Evolutionary conservation across 2,113 vertebrate genomes (phyloP), one percentile per base, ranked within the genome.

Genomic region (Epinephelus lanceolatus): DNA sequence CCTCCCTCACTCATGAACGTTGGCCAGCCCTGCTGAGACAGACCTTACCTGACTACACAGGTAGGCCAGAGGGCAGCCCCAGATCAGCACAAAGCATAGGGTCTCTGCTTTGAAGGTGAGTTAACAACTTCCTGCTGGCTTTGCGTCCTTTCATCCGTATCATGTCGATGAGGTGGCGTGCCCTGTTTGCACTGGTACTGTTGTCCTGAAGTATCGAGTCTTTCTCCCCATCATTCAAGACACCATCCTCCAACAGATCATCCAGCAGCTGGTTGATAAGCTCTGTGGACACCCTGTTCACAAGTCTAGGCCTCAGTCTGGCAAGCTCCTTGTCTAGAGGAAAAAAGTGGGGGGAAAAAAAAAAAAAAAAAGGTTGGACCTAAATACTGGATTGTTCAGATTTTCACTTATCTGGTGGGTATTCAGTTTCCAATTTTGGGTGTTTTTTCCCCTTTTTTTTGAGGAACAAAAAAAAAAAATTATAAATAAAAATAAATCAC

Each of bases 241-340:
- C 14, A 1, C 14, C 1, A 53, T 75, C 59, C 14, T 25, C 0
- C 19, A 63, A 63, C 52, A 63, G 59, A 21, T 62, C 57, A 51
- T 51, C 71, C 27, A 74, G 45, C 42, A 74, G 71, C 57, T 74
- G 71, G 6, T 73, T 73, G 4, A 73, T 10, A 25, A 73, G 11
- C 21, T 61, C 42, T n/a, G 1, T 37, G 25, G 71, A 75, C 3
- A 75, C 0, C 2, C 1, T 63, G 2, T 1, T 2, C 47, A 53
- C 59, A 75, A 40, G 47, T 75, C 13, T 12, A 63, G 9, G 0
- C 21, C 59, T 63, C 59, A 62, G 13, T 18, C 5, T 63, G 30
- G 9, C 7, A 25, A 63, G 30, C 47, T 53, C 60, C 21, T 53
- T 4, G 18, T 53, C 72, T 63, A 37, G 11, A 52, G 23, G 30